Conservation (phyloP, 2,113 vertebrate species). For the Carettochelys insculpta region DNA sequence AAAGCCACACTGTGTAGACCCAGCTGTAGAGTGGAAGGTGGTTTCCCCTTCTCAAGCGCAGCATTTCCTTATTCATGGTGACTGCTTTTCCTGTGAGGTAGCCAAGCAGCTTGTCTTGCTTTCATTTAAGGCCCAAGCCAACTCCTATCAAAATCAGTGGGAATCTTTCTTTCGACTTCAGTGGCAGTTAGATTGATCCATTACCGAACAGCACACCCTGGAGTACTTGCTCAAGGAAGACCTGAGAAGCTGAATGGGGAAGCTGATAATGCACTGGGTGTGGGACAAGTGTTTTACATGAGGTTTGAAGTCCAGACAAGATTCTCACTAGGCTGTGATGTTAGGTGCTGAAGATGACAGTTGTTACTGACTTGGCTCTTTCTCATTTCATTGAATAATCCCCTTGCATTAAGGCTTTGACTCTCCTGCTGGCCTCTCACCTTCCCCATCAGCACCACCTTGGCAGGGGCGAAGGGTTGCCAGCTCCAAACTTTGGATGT, state of each 20-base stretch:
- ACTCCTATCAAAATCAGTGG: background rate
- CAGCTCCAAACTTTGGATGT: conserved; percentile 92
- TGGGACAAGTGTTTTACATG: background rate
- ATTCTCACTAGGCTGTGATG: background rate
- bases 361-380: background rate
- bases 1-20: too few species aligned
- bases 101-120: background rate
- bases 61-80: background rate
- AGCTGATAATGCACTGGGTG: background rate
- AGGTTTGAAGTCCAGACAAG: background rate
- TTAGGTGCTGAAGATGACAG: background rate
- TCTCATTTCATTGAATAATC: conserved; percentile 26
- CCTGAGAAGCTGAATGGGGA: background rate
- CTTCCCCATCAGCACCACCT: conserved; percentile 83
- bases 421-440: conserved; percentile 81
- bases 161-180: background rate
- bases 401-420: conserved; percentile 82
- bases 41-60: background rate
- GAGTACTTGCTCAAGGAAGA: background rate
- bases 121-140: background rate
- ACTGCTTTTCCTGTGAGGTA: background rate
- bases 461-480: conserved; percentile 94
- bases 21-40: background rate
- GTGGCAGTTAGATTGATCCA: background rate
- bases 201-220: background rate